Conservation (phyloP, 2,888 invertebrate species). For the Eupithecia abbreviata region DNA sequence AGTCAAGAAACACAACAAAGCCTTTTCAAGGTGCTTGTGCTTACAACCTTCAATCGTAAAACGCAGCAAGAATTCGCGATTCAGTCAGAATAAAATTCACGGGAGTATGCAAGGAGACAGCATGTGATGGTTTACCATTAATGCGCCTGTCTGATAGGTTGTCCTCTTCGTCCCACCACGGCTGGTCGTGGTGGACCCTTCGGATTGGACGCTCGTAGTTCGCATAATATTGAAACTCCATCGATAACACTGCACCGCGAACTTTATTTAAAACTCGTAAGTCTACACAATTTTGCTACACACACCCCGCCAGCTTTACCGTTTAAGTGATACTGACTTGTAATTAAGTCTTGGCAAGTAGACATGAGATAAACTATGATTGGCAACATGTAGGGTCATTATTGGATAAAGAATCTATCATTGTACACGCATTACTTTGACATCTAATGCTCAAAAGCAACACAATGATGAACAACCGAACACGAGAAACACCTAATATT, state of each 20-base stretch:
- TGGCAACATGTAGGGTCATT: constrained; percentile 62
- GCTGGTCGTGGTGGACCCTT: constrained; percentile 67
- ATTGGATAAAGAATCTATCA: constrained; percentile 32
- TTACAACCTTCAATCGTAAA: constrained; percentile 23
- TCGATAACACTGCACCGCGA: constrained; percentile 50
- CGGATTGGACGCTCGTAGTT: constrained; percentile 66
- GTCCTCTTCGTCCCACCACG: constrained; percentile 80
- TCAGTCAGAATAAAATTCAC: constrained; percentile 4
- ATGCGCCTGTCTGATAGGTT: constrained; percentile 73
- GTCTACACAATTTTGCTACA: constrained; percentile 43
- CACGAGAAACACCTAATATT: not conserved
- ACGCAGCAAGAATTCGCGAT: not conserved
- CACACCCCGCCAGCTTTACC: constrained; percentile 63
- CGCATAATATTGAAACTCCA: constrained; percentile 80
- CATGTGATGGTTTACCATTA: constrained; percentile 64
- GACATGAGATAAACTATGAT: constrained; percentile 71
- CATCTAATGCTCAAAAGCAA: not conserved
- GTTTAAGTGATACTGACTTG: constrained; percentile 72
- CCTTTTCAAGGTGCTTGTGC: not conserved
- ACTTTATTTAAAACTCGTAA: constrained; percentile 47
- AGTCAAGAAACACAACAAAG: constrained; percentile 19
- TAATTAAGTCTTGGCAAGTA: constrained; percentile 63
- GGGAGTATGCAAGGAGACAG: not conserved
- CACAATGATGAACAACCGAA: not conserved
- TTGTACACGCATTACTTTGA: not conserved